phyloP scores from a whole-genome alignment of 1,140 invertebrate species.

The Platyscapa corneri region DNA sequence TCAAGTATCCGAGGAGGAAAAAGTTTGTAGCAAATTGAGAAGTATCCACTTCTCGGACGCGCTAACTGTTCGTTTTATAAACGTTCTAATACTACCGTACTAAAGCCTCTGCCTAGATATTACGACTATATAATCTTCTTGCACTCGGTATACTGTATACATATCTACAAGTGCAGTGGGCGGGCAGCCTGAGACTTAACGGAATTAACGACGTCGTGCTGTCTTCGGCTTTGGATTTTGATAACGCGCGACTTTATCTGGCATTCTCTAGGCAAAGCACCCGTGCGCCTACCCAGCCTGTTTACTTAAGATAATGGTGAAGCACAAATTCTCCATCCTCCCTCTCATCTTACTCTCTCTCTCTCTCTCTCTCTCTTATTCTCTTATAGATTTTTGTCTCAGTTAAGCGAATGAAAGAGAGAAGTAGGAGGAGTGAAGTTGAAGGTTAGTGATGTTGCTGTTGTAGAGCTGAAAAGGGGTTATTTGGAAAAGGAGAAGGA shows the following conservation, averaged over 20 bases:
- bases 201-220: constrained; percentile 62
- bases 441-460: constrained; percentile 53
- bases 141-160: not conserved
- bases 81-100: too few species aligned
- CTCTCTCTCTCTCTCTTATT: not conserved
- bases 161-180: constrained; percentile 32
- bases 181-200: constrained; percentile 58
- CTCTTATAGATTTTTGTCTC: not conserved
- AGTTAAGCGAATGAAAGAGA: constrained; percentile 22
- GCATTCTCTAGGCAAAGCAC: constrained; percentile 56
- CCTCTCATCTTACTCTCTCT: not conserved
- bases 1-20: too few species aligned
- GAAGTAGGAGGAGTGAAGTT: constrained; percentile 38
- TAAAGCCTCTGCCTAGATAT: constrained; percentile 33
- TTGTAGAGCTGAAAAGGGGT: constrained; percentile 41
- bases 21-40: not conserved
- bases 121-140: constrained; percentile 38
- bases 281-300: constrained; percentile 65
- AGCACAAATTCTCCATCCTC: constrained; percentile 2
- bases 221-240: constrained; percentile 64
- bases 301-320: constrained; percentile 72
- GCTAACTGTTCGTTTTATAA: constrained; percentile 1
- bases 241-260: constrained; percentile 71
- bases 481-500: constrained; percentile 34
- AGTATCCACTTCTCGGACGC: not conserved